Conservation (phyloP, 2,888 invertebrate genomes). For the Bibio marci region DNA sequence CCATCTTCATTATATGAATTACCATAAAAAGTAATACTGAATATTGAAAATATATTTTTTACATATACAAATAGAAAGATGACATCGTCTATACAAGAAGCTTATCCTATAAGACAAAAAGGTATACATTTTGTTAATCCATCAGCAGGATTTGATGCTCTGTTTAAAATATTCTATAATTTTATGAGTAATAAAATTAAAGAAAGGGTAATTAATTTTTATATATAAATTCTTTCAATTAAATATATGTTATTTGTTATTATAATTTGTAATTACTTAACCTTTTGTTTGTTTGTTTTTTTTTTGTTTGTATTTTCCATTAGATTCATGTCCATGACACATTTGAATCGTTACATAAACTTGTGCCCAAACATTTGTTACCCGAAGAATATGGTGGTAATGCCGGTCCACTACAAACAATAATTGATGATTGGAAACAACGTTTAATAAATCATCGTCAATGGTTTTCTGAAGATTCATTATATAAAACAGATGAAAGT, state of each 20-base stretch:
- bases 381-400: slow-evolving; percentile 40
- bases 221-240: no score
- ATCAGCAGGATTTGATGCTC: slow-evolving; percentile 35
- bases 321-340: slow-evolving; percentile 35
- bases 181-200: slow-evolving; percentile 40
- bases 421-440: slow-evolving; percentile 26
- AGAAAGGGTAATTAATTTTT: slow-evolving; percentile 30
- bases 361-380: slow-evolving; percentile 32
- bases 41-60: no score
- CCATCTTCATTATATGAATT: no score
- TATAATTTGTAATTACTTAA: no score
- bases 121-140: slow-evolving; percentile 38
- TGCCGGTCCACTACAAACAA: slow-evolving; percentile 31
- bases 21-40: no score
- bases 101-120: slow-evolving; percentile 39
- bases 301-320: no score
- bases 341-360: slow-evolving; percentile 31
- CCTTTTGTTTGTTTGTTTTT: no score
- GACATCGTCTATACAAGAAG: slow-evolving; percentile 28
- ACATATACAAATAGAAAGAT: slow-evolving; percentile 10
- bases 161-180: slow-evolving; percentile 34
- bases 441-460: slow-evolving; percentile 1
- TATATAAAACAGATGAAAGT: slow-evolving; percentile 10
- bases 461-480: slow-evolving; percentile 8
- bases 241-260: no score